Conservation (phyloP, 2,113 vertebrate species). For the Fulica atra region DNA sequence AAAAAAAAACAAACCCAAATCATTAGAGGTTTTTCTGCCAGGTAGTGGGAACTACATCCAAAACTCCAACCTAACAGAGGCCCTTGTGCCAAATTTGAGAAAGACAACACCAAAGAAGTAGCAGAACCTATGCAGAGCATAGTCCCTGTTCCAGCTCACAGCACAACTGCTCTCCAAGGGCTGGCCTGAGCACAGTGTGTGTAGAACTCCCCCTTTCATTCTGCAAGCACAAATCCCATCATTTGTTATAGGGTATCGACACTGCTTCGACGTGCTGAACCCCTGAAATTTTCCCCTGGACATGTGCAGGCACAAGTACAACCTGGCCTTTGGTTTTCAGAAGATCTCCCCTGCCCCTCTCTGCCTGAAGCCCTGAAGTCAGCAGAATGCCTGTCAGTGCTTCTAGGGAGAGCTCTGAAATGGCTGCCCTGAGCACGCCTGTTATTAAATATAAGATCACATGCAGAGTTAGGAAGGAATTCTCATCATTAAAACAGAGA, state of each 20-base stretch:
- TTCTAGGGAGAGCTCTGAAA: background rate
- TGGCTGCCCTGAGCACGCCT: background rate
- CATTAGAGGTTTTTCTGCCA: fast-evolving
- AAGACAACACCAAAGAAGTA: background rate
- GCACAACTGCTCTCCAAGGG: background rate
- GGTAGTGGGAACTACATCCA: background rate
- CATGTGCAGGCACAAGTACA: background rate
- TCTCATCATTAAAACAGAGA: background rate
- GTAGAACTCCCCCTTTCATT: background rate
- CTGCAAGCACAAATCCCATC: fast-evolving
- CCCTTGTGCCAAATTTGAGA: background rate
- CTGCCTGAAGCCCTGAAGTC: background rate
- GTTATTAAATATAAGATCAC: background rate
- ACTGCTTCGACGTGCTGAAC: background rate
- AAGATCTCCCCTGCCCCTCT: background rate
- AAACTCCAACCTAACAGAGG: background rate
- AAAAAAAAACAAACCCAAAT: background rate
- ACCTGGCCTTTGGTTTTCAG: background rate
- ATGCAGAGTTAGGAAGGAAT: background rate
- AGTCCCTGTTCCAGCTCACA: background rate
- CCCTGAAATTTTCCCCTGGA: background rate
- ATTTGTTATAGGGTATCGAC: background rate
- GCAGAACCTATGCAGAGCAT: background rate
- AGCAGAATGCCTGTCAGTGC: background rate
- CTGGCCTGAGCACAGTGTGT: fast-evolving